Conservation (phyloP, 2,888 invertebrate species). For the Spisula subtruncata region DNA sequence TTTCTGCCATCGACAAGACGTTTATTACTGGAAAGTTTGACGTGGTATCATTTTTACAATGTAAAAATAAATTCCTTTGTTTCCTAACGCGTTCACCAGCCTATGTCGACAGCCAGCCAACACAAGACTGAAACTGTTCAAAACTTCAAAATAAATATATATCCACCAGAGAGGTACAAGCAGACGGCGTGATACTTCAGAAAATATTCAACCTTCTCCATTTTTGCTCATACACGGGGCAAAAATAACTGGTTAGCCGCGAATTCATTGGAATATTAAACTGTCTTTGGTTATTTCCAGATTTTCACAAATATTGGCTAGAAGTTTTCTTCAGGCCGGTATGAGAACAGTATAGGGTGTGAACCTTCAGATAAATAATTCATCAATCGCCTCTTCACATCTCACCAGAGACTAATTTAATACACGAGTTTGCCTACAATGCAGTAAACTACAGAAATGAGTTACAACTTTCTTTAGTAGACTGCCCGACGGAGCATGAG, state of each 20-base stretch:
- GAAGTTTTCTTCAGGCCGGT: no score
- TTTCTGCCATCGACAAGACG: constrained; percentile 11
- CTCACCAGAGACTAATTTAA: constrained; percentile 21
- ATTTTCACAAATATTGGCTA: constrained; percentile 57
- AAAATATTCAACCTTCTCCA: not conserved
- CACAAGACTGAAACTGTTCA: not conserved
- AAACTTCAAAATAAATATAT: constrained; percentile 1
- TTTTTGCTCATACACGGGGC: no score
- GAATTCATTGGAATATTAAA: no score
- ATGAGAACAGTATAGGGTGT: constrained; percentile 47
- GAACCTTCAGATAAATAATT: constrained; percentile 62
- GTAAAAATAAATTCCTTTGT: constrained; percentile 17
- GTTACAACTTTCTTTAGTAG: no score
- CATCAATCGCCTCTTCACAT: constrained; percentile 37
- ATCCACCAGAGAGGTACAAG: not conserved
- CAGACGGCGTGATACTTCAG: not conserved
- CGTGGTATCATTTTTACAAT: not conserved
- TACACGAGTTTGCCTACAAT: no score
- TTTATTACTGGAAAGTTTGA: not conserved
- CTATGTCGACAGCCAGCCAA: not conserved
- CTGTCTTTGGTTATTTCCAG: constrained; percentile 58
- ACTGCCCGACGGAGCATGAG: not conserved
- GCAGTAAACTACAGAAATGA: no score
- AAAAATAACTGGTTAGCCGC: no score
- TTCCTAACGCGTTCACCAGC: not conserved